Conservation (phyloP, 2,888 invertebrate species). For the Aricia artaxerxes region DNA sequence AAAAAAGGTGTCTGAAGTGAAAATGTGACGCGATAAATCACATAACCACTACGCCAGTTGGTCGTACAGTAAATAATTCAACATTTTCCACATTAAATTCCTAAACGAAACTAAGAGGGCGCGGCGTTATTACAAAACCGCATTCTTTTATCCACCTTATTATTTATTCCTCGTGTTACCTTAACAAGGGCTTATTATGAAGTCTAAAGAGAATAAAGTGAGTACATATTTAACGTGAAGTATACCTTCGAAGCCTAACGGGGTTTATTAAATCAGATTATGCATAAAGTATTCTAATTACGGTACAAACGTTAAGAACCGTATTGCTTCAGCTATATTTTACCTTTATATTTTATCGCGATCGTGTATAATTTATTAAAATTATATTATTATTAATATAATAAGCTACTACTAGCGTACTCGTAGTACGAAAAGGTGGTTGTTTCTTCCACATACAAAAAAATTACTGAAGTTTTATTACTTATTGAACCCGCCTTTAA, state of each 20-base stretch:
- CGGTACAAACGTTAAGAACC: background rate
- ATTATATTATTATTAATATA: too few relatives aligned
- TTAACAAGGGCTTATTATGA: slow-evolving; percentile 16
- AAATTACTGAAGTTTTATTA: background rate
- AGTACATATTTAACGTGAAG: slow-evolving; percentile 24
- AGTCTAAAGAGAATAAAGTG: slow-evolving; percentile 22
- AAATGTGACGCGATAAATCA: slow-evolving; percentile 21
- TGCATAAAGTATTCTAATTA: slow-evolving; percentile 18
- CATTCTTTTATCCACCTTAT: slow-evolving; percentile 25
- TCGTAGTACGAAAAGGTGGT: too few relatives aligned
- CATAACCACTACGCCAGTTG: slow-evolving; percentile 8
- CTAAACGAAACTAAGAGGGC: slow-evolving; percentile 16
- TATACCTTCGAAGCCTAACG: slow-evolving; percentile 20
- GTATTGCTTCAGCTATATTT: background rate
- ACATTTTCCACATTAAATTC: slow-evolving; percentile 27
- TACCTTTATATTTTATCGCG: background rate
- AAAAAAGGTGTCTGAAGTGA: background rate
- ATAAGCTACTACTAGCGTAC: too few relatives aligned
- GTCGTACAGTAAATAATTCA: slow-evolving; percentile 16
- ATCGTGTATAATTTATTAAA: background rate
- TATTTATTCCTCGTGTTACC: slow-evolving; percentile 17
- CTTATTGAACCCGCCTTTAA: background rate
- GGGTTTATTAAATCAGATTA: slow-evolving; percentile 22
- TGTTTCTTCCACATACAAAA: background rate
- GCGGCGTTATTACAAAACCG: slow-evolving; percentile 25